Evolutionary conservation across 2,113 vertebrate species (phyloP).

Genomic region (Muntiacus reevesi): DNA sequence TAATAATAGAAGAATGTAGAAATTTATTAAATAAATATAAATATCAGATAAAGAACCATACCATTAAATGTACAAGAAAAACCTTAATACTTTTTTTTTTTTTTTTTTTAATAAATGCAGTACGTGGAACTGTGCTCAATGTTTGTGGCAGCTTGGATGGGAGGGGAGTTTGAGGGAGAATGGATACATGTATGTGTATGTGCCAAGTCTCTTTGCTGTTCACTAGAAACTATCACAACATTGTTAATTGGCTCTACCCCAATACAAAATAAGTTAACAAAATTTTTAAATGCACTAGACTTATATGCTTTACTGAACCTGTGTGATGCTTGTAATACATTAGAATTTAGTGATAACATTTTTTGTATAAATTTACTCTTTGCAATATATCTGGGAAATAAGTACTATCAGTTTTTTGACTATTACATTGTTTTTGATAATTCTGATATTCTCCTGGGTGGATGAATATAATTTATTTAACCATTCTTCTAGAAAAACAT

Average conservation of each 20-base stretch:
- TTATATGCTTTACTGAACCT: background rate
- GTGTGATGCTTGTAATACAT: background rate
- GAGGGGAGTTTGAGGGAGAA: background rate
- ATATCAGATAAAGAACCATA: conserved; percentile 76
- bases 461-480: background rate
- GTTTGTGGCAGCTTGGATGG: background rate
- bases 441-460: background rate
- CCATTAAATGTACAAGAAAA: conserved; percentile 19
- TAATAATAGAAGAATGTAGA: background rate
- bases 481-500: background rate
- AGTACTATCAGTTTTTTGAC: background rate
- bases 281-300: background rate
- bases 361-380: background rate
- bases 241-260: background rate
- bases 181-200: background rate
- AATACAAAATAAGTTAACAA: background rate
- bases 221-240: background rate
- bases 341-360: background rate
- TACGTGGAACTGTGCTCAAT: background rate
- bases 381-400: background rate
- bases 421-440: background rate
- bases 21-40: background rate
- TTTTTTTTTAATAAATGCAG: background rate
- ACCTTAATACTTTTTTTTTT: conserved; percentile 36
- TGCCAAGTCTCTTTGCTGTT: background rate